Evolutionary conservation across 2,797 vertebrate species (phyloP).

Genomic region (Masticophis lateralis): DNA sequence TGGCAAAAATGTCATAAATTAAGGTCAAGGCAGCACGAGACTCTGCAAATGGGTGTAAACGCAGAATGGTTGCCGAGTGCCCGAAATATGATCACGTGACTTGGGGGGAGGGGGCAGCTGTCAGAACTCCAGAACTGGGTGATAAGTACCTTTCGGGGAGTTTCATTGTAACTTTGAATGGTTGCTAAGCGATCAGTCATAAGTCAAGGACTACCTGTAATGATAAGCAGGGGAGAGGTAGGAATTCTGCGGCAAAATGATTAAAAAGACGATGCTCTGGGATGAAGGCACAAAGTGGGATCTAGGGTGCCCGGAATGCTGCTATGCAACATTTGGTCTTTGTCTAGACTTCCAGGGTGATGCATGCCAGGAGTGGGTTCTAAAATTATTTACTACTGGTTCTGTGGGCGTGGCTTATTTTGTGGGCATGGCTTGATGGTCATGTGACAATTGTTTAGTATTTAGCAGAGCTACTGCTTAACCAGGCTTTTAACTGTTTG

Average conservation of each 20-base stretch:
- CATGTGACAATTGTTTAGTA: too few relatives aligned
- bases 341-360: neutral
- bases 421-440: too few relatives aligned
- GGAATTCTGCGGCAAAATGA: neutral
- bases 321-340: fast-evolving
- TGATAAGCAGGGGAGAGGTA: too few relatives aligned
- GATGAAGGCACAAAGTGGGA: neutral
- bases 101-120: too few relatives aligned
- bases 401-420: too few relatives aligned
- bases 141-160: too few relatives aligned
- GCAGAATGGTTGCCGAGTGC: neutral
- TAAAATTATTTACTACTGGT: too few relatives aligned
- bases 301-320: neutral
- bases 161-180: neutral
- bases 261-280: neutral
- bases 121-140: neutral
- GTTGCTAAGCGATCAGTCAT: neutral
- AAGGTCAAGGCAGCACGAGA: neutral
- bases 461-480: too few relatives aligned
- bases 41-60: neutral
- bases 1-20: too few relatives aligned
- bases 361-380: neutral
- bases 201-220: neutral
- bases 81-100: too few relatives aligned
- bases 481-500: too few relatives aligned